Conservation (phyloP, 2,113 vertebrate genomes). For the Phoenicopterus ruber region DNA sequence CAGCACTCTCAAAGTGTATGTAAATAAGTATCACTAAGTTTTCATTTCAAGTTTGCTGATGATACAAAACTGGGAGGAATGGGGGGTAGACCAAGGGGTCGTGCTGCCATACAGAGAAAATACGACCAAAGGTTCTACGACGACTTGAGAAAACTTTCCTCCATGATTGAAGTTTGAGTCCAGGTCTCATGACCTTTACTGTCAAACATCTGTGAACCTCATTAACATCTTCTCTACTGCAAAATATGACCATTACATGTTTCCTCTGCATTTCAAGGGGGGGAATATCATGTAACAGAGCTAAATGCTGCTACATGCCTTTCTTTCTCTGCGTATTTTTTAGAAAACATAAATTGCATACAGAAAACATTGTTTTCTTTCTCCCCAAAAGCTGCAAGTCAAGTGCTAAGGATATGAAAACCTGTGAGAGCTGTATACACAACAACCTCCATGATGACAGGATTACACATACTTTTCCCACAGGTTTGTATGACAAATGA, state of each 20-base stretch:
- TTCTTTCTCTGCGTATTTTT: not conserved
- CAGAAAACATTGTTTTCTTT: not conserved
- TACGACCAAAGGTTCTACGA: accelerated
- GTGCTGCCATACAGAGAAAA: not conserved
- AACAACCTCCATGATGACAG: not conserved
- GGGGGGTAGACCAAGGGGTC: not conserved
- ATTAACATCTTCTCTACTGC: not conserved
- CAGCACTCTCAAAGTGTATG: not conserved
- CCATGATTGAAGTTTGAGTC: not conserved
- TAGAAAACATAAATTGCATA: not conserved
- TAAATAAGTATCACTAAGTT: not conserved
- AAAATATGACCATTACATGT: not conserved
- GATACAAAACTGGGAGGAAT: not conserved
- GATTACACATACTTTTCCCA: not conserved
- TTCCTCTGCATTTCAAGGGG: not conserved
- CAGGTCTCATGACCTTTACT: not conserved
- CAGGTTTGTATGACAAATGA: not conserved
- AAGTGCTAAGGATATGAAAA: not conserved
- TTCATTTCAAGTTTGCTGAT: not conserved
- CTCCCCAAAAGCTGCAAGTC: not conserved
- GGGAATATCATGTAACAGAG: not conserved
- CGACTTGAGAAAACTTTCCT: not conserved
- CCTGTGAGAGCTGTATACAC: not conserved
- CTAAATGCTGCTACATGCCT: not conserved
- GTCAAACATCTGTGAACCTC: not conserved